These are phyloP conservation scores for Agrilus cyanescens DNA, from an alignment of 2,888 invertebrate genomes.

Conservation along the genomic window DNA sequence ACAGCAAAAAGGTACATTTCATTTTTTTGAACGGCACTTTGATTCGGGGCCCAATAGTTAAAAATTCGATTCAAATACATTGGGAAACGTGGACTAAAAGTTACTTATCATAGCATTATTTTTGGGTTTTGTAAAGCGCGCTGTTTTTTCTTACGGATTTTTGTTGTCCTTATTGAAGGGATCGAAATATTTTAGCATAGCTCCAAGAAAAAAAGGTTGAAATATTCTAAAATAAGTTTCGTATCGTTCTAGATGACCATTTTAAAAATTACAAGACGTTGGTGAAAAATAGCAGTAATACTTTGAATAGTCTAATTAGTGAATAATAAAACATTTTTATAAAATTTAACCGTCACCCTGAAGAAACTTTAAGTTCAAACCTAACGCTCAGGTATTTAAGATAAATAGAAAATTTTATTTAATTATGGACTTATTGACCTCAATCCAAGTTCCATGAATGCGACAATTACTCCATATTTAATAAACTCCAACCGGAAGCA, in stretches of 20 bases:
- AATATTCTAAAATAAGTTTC: slow-evolving; percentile 30
- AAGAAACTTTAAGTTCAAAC: too few species aligned
- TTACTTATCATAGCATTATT: neutral
- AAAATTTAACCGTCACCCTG: too few species aligned
- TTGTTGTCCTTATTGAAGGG: slow-evolving; percentile 27
- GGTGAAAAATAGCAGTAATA: too few species aligned
- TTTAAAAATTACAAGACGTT: too few species aligned
- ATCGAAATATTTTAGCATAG: slow-evolving; percentile 42
- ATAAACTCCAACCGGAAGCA: slow-evolving; percentile 46
- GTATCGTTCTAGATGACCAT: too few species aligned
- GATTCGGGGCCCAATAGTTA: slow-evolving; percentile 30
- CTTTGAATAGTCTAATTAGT: too few species aligned
- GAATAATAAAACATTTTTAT: too few species aligned
- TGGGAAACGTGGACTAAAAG: slow-evolving; percentile 27
- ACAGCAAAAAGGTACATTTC: slow-evolving; percentile 48
- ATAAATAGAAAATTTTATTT: too few species aligned
- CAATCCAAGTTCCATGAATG: slow-evolving; percentile 41
- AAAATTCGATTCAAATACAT: slow-evolving; percentile 24
- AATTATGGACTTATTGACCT: slow-evolving; percentile 25
- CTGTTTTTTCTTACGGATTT: slow-evolving; percentile 20
- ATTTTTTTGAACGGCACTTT: slow-evolving; percentile 24
- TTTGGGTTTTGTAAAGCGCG: neutral
- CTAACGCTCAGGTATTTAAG: too few species aligned
- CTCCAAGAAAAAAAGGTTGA: slow-evolving; percentile 43
- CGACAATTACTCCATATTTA: slow-evolving; percentile 43